Base-by-base conservation (phyloP, 2,113 vertebrate species). In the Corydoras maculifer region DNA sequence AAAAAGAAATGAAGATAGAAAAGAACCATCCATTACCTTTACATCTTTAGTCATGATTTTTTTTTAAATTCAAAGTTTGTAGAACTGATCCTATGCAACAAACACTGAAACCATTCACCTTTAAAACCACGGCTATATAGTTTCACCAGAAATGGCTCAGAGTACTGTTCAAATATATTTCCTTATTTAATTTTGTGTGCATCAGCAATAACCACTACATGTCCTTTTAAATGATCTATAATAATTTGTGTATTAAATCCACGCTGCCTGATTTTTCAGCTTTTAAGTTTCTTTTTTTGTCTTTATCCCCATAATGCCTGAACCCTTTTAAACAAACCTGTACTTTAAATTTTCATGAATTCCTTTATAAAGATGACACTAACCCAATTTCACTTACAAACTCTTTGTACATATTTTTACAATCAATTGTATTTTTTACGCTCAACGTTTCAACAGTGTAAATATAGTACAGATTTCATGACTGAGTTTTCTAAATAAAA, bases 401-500 rank as follows among this genome's bases (percentile, higher is more conserved):
- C 49, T 9, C 30, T 8, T 8, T 68, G 72, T 73, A 67, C n/a
- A 61, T 54, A 54, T 58, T 32, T 67, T 13, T 59, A 15, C 35
- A 50, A 15, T 73, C 58, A 14, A 18, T 32, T 66, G 71, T 66
- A 66, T 32, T 51, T 11, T 50, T 48, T 18, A 15, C 53, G 18
- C 31, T 55, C n/a, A 13, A 59, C 43, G n/a, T n/a, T 14, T 10
- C 15, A 15, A 59, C 5, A 6, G 70, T 72, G 70, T 72, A 30
- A 64, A 64, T 50, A 64, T 61, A 49, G 18, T 11, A 51, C 70
- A 9, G 5, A 18, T 31, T 57, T 35, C 12, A 15, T 50, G 67
- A 18, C 25, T 3, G 6, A 61, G 18, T 62, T 68, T 74, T 68
- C 65, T 68, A 58, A 74, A 68, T 74, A 68, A 74, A 74, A 74